Evolutionary conservation across 37 sponge, comb jelly and placozoan genomes (phyloP), one percentile per base, ranked within the genome.

Genomic region (Diacarnus erythraeanus): DNA sequence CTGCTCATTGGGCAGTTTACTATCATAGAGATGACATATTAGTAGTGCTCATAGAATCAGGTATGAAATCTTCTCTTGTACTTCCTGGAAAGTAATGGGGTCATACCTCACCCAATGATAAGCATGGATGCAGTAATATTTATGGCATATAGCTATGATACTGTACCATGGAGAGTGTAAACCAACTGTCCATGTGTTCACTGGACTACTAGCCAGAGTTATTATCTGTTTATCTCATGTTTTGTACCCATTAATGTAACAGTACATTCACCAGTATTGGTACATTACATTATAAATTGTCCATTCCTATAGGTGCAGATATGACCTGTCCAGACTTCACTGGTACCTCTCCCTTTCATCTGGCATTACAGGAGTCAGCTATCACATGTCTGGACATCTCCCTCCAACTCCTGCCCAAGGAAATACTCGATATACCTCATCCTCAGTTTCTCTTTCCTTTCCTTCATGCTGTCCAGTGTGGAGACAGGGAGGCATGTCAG

Each of bases 1-100:
- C 91, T 9, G 75, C 74, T 31, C 95, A 94, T 54, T 94, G 91
- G 91, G 91, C 95, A 10, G 84, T 81, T 26, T 74, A 78, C 51
- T 90, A 84, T 74, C 51, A 84, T 57, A 60, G 44, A 29, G 77
- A 83, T 25, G 91, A 90, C 41, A 77, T 94, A 39, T 74, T 94
- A 33, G 65, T 63, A 1, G 59, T 80, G 40, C 76, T 94, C n/a
- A 77, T 94, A 25, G 42, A 57, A 38, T 78, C 89, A 54, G 93
- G 93, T 87, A 56, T 43, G 82, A 60, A 60, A n/a, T n/a, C n/a
- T n/a, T n/a, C n/a, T n/a, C n/a, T n/a, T n/a, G n/a, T n/a, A n/a
- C n/a, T n/a, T n/a, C n/a, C n/a, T n/a, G n/a, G n/a, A n/a, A n/a
- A n/a, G n/a, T n/a, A n/a, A n/a, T n/a, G n/a, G n/a, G n/a, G n/a